Evolutionary conservation across 2,797 vertebrate genomes (phyloP), one percentile per base, ranked within the genome.

Genomic region (Lepilemur septentrionalis): DNA sequence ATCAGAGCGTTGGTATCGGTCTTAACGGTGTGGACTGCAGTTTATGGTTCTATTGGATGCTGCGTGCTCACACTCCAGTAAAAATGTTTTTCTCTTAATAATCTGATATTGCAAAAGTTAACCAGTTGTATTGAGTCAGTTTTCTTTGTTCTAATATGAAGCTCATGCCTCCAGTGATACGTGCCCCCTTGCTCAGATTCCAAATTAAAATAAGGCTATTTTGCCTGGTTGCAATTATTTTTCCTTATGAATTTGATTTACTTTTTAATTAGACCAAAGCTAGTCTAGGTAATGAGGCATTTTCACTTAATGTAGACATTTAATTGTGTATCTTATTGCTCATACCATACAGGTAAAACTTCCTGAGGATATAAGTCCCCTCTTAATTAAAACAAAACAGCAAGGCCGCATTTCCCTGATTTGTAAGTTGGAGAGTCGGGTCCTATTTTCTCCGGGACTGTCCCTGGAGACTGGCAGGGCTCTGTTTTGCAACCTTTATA

Each of bases 261-360:
- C 86, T 92, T 97, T 98, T 98, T 97, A 93, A 91, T 98, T 97
- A 96, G 82, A 61, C 89, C 28, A 90, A 95, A 82, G 79, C 92
- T 96, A 73, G 70, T 81, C 43, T 96, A 69, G 78, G 59, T 89
- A 94, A 93, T 57, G 41, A 85, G 83, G 69, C 57, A 67, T 97
- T 93, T 32, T 25, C 41, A 72, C 93, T 76, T 82, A 91, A n/a
- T 82, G 67, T 95, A 41, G 32, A 78, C 79, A 30, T 92, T 91
- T 73, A 97, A 82, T 87, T 96, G 7, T 67, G 9, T 30, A 4
- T 30, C 41, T 84, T 93, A 73, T 22, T 92, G 2, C 57, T 12
- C 52, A 3, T 43, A 65, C 70, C 11, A 10, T 73, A 76, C 32
- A 55, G 78, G 73, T 96, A 48, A 43, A 94, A 78, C 20, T 94